Evolutionary conservation across 1,140 invertebrate genomes (phyloP).

Genomic region (Gerris buenoi): DNA sequence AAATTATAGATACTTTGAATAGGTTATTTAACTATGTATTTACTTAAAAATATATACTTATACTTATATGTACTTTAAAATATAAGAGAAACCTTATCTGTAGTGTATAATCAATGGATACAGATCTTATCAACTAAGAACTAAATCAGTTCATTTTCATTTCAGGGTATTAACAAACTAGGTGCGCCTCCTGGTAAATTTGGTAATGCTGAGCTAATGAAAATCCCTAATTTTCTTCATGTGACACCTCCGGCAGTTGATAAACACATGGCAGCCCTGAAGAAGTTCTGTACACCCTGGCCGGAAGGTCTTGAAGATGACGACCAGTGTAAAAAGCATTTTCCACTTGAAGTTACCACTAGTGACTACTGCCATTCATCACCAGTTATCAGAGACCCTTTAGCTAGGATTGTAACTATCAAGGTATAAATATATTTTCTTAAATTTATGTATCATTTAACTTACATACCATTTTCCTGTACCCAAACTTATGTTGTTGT

Average conservation of each 20-base stretch:
- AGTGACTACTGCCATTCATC: conserved; percentile 81
- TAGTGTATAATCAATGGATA: no score
- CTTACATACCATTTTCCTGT: not conserved
- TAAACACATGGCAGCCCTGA: conserved; percentile 80
- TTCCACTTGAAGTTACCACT: conserved; percentile 68
- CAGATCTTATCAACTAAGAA: no score
- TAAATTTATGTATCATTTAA: not conserved
- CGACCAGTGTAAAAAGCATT: conserved; percentile 55
- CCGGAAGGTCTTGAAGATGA: conserved; percentile 63
- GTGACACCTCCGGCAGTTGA: conserved; percentile 83
- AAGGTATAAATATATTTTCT: conserved; percentile 30
- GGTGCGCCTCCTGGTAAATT: conserved; percentile 60
- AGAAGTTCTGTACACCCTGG: conserved; percentile 87
- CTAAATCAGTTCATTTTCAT: no score
- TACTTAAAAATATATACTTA: no score
- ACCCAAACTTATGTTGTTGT: not conserved
- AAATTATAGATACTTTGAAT: no score
- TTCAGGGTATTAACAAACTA: conserved; percentile 33
- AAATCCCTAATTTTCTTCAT: conserved; percentile 97
- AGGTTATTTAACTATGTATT: no score
- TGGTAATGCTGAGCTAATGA: conserved; percentile 89
- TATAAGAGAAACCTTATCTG: no score
- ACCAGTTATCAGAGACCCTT: conserved; percentile 71
- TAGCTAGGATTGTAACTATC: conserved; percentile 66
- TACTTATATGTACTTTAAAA: no score